A percentile compares a stretch with the other conserved stretches of the same genome.
These are phyloP conservation scores for Pterobdella sp. DNA, from an alignment of 2,888 invertebrate genomes.

Conservation along the genomic window DNA sequence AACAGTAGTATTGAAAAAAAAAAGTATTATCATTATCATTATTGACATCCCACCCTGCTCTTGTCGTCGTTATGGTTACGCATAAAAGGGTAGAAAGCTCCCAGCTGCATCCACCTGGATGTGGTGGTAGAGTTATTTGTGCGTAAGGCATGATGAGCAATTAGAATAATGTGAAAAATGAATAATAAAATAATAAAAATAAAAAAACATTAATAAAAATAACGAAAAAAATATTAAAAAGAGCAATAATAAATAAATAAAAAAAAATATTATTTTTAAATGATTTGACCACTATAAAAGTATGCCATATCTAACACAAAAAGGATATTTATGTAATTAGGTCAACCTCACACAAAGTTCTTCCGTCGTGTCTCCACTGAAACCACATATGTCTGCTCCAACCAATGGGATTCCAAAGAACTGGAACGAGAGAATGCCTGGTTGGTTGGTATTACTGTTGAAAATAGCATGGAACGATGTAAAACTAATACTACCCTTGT, in stretches of 20 bases:
- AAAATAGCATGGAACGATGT: too few species aligned
- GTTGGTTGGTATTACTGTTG: neutral
- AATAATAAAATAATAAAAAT: neutral
- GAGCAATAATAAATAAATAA: neutral
- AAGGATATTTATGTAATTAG: neutral
- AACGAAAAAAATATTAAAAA: neutral
- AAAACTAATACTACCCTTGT: neutral
- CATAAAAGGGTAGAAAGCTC: constrained; percentile 51
- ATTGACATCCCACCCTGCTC: constrained; percentile 31
- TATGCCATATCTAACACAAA: neutral
- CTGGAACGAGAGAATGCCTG: constrained; percentile 62
- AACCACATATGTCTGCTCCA: constrained; percentile 50
- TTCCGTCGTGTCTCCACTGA: constrained; percentile 43
- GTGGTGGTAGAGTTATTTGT: too few species aligned
- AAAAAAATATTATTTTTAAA: neutral
- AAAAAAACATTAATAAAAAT: neutral
- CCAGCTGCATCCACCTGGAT: constrained; percentile 50
- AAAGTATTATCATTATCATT: neutral
- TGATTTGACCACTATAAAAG: too few species aligned
- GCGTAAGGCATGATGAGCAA: neutral
- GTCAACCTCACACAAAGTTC: constrained; percentile 42
- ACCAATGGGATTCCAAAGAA: constrained; percentile 48
- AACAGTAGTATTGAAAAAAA: too few species aligned
- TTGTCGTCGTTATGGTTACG: constrained; percentile 46
- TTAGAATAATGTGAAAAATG: neutral